Evolutionary conservation across 2,797 vertebrate species (phyloP).

Genomic region (Enteromius trimaculatus): DNA sequence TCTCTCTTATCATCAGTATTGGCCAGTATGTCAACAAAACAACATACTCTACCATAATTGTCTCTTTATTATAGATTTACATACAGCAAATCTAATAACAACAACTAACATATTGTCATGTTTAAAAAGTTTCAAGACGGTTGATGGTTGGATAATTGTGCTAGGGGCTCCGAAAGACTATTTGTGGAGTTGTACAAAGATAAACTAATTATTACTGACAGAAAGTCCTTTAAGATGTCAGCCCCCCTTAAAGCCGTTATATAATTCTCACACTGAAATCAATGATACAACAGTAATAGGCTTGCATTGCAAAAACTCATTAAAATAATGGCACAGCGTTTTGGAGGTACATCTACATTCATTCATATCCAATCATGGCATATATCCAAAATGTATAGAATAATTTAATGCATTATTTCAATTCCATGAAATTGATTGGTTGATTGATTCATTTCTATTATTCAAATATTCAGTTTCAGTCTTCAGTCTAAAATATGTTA

Average conservation of each 20-base stretch:
- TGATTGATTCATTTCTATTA: too few species aligned
- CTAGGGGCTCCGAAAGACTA: neutral
- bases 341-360: neutral
- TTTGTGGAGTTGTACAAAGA: neutral
- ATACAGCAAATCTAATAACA: neutral
- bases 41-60: neutral
- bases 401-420: neutral
- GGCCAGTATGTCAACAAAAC: neutral
- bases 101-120: neutral
- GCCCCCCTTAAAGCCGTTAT: neutral
- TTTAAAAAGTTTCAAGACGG: neutral
- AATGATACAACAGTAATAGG: neutral
- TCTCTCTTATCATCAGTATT: neutral
- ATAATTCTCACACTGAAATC: neutral
- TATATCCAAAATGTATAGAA: neutral
- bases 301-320: neutral
- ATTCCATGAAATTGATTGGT: too few species aligned
- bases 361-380: neutral
- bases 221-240: neutral
- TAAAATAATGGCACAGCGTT: neutral
- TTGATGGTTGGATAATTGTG: neutral
- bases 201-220: conserved; percentile 15
- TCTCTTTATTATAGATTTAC: neutral
- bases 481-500: neutral
- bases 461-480: too few species aligned